These are phyloP conservation scores for Neodon shergylaensis DNA, from an alignment of 2,113 vertebrate species.

Conservation along the genomic window DNA sequence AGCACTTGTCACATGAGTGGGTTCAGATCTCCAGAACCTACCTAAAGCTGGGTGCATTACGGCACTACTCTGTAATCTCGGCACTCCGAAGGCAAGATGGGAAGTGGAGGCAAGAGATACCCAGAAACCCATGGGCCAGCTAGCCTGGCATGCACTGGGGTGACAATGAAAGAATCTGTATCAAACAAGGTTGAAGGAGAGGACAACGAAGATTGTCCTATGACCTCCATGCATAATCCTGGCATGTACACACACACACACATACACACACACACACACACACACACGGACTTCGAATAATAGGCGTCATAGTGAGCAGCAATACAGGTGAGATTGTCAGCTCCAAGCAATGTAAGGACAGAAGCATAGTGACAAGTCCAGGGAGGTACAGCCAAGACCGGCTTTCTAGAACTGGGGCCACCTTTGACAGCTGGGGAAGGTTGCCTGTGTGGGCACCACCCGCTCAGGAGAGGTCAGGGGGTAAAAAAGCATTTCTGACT, in stretches of 20 bases:
- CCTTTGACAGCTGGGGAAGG: no score
- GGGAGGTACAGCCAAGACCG: background rate
- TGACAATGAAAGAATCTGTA: background rate
- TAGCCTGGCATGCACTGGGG: background rate
- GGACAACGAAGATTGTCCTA: background rate
- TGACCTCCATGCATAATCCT: background rate
- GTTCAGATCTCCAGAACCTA: background rate
- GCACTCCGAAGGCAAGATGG: no score
- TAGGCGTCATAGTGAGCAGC: background rate
- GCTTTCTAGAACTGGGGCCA: background rate
- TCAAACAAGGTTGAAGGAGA: background rate
- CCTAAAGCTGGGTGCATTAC: background rate
- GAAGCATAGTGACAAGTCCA: background rate
- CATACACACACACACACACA: background rate
- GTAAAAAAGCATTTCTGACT: background rate
- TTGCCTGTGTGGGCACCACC: rapidly evolving
- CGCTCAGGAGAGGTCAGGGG: background rate
- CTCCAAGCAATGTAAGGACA: background rate
- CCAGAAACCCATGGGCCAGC: background rate
- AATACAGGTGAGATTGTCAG: background rate
- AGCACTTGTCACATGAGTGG: no score
- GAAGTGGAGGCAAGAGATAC: background rate
- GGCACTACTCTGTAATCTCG: background rate
- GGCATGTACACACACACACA: background rate
- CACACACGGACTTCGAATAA: no score